phyloP scores from a whole-genome alignment of 2,113 vertebrate species.

The Ibidorhyncha struthersii region DNA sequence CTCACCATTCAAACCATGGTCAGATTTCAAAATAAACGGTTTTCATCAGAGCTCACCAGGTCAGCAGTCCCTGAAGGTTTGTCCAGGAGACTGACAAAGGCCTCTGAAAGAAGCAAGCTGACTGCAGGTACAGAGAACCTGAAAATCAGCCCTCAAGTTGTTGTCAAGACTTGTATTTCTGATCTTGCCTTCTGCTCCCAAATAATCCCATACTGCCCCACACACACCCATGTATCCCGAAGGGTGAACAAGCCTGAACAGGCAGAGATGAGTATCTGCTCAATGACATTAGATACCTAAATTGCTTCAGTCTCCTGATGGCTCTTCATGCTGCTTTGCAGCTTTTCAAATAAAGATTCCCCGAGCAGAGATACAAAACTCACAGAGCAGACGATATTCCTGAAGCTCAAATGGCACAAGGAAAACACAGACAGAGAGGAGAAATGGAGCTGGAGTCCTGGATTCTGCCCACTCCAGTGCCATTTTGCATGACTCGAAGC shows the following conservation, averaged over 20 bases:
- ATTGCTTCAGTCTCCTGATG: neutral
- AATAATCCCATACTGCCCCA: slow-evolving; percentile 1
- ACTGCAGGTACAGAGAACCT: neutral
- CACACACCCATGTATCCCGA: neutral
- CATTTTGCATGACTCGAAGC: neutral
- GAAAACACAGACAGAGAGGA: neutral
- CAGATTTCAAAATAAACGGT: neutral
- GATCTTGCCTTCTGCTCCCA: neutral
- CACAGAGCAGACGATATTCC: neutral
- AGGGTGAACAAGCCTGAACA: slow-evolving; percentile 32
- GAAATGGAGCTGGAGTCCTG: neutral
- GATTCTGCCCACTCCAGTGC: neutral
- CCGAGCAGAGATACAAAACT: neutral
- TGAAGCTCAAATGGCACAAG: neutral
- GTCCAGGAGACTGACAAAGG: neutral
- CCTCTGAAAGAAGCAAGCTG: neutral
- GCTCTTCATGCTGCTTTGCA: neutral
- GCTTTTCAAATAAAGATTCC: neutral
- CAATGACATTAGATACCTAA: neutral
- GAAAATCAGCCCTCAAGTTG: neutral
- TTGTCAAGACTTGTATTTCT: slow-evolving; percentile 4
- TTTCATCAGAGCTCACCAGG: neutral
- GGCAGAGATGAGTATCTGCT: slow-evolving; percentile 36
- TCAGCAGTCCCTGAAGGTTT: neutral
- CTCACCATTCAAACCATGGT: neutral